Conservation (phyloP, 2,113 vertebrate genomes). For the Galemys pyrenaicus region DNA sequence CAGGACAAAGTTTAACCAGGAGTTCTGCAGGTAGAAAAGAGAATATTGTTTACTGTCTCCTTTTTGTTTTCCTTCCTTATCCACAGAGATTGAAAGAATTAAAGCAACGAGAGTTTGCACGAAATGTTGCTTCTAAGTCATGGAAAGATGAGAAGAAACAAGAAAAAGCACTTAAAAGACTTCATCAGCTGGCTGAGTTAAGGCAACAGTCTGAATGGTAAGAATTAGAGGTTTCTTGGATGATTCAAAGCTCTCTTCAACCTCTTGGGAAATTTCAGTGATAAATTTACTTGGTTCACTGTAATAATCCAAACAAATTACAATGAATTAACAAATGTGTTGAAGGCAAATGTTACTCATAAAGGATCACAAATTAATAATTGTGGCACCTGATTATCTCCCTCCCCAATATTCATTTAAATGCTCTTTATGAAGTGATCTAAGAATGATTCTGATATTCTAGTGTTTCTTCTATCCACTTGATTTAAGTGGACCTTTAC, state of each 20-base stretch:
- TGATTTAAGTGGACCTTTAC: conserved; percentile 36
- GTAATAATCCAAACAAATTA: conserved; percentile 2
- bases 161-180: conserved; percentile 95
- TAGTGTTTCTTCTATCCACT: conserved; percentile 34
- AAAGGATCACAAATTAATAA: conserved; percentile 66
- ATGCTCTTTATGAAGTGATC: conserved; percentile 31
- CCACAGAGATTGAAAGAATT: conserved; percentile 96
- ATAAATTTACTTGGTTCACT: neutral
- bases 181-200: conserved; percentile 95
- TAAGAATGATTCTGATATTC: conserved; percentile 27
- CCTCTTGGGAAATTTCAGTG: conserved; percentile 48
- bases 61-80: conserved; percentile 65
- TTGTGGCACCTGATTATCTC: neutral
- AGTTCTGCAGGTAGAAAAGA: neutral
- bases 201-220: conserved; percentile 93
- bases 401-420: conserved; percentile 44
- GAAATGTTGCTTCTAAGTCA: conserved; percentile 98
- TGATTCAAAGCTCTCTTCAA: conserved; percentile 4
- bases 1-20: neutral
- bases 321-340: neutral
- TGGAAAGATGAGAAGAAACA: conserved; percentile 99
- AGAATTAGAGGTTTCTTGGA: conserved; percentile 72
- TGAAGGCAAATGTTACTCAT: conserved; percentile 56
- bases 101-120: conserved; percentile 98
- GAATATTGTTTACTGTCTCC: neutral